Evolutionary conservation across 2,113 vertebrate genomes (phyloP).

Genomic region (Elephas maximus): DNA sequence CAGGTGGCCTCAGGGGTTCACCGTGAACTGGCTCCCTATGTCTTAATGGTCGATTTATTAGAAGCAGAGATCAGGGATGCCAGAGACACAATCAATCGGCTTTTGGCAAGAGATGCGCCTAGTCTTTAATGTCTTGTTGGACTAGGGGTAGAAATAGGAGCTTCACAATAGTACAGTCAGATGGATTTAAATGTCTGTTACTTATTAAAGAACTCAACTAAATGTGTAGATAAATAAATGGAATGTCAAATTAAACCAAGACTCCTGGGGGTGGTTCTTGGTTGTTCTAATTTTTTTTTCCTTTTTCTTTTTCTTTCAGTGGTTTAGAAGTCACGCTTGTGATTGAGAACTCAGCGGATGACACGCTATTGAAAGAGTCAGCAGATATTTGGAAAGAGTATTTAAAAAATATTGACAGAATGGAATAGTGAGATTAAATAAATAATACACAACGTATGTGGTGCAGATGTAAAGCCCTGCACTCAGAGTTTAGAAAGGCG

Average conservation of each 20-base stretch:
- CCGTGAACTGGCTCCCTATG: background rate
- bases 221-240: background rate
- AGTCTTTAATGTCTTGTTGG: background rate
- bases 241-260: background rate
- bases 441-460: background rate
- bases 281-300: background rate
- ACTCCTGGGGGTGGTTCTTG: background rate
- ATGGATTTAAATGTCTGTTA: background rate
- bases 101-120: background rate
- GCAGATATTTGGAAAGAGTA: background rate
- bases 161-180: background rate
- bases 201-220: background rate
- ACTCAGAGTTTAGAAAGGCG: background rate
- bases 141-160: background rate
- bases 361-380: background rate
- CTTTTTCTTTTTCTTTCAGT: background rate
- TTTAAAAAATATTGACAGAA: background rate
- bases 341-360: background rate
- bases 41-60: background rate
- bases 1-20: background rate
- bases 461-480: conserved; percentile 8
- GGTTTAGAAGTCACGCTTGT: conserved; percentile 27
- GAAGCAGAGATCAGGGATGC: background rate
- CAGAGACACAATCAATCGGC: background rate
- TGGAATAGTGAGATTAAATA: background rate